Evolutionary conservation across 2,888 invertebrate species (phyloP).

Genomic region (Diachrysia chrysitis): DNA sequence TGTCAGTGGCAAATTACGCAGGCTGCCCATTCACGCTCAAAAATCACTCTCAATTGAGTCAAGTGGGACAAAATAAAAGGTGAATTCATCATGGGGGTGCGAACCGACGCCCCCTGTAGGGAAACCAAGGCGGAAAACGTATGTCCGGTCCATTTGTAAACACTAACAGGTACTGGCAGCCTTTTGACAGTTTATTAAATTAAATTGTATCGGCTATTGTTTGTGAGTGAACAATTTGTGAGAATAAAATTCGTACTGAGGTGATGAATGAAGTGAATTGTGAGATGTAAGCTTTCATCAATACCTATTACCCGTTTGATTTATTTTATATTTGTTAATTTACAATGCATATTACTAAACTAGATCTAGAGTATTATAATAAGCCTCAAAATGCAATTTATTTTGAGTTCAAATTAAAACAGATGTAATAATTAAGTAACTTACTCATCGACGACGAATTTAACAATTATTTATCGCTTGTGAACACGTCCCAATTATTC

Average conservation of each 20-base stretch:
- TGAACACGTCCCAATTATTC: slow-evolving; percentile 35
- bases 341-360: neutral
- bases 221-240: slow-evolving; percentile 57
- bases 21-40: slow-evolving; percentile 88
- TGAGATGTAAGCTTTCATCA: slow-evolving; percentile 34
- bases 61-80: slow-evolving; percentile 88
- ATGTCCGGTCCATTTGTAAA: slow-evolving; percentile 87
- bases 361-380: no score
- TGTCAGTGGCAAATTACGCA: slow-evolving; percentile 86
- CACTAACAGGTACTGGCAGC: slow-evolving; percentile 85
- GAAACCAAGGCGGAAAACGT: slow-evolving; percentile 84
- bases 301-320: slow-evolving; percentile 35
- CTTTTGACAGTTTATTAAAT: slow-evolving; percentile 86
- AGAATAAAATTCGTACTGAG: slow-evolving; percentile 43
- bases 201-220: slow-evolving; percentile 78
- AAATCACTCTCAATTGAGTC: slow-evolving; percentile 88
- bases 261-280: slow-evolving; percentile 42
- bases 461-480: neutral
- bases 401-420: neutral
- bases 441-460: no score
- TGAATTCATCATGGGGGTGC: slow-evolving; percentile 85
- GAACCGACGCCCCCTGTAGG: slow-evolving; percentile 78
- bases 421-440: no score
- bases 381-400: no score
- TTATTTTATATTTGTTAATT: slow-evolving; percentile 17